Base-by-base conservation (phyloP, 92 coral and sea anemone genomes). In the Porites evermanni region DNA sequence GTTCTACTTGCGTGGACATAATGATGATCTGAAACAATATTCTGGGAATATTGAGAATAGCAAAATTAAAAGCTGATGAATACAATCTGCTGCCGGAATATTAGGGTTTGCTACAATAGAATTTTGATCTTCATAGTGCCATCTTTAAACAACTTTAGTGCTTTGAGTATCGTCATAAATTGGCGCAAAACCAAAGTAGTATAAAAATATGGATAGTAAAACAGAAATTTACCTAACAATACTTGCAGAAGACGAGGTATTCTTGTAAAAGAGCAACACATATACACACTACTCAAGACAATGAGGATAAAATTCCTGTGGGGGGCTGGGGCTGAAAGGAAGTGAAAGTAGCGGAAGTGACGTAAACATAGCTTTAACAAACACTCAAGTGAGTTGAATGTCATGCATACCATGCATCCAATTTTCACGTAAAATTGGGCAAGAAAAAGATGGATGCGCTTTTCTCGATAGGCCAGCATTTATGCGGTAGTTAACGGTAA, bases 1-100 rank as follows among this genome's bases (percentile, higher is more conserved):
- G 70, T 19, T 88, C 88, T 10, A 85, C 98, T 17, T 26, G 66
- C 7, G 98, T 95, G 7, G 98, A 95, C 98, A 95, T 95, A 20
- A 52, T 74, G 21, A 29, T 18, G 18, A n/a, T 61, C 64, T 83
- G 60, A 9, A 21, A 51, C 6, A 24, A 18, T 38, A 64, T 17
- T 18, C 47, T 38, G 47, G 47, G 3, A 38, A 38, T 38, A 38
- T 38, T 38, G 47, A 3, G 47, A 19, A 83, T 51, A 83, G 59
- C 51, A 81, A 47, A 52, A 50, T 50, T n/a, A 14, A 16, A 24
- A 52, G 8, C 21, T 11, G 50, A 29, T 44, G 11, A 13, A 17
- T 9, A 66, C 21, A 19, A 21, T 12, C 10, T 23, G 38, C n/a
- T 23, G 23, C 24, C 4, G 71, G 32, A 19, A 20, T n/a, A 20